Base-by-base conservation (phyloP, 2,113 vertebrate species). In the Bungarus multicinctus region DNA sequence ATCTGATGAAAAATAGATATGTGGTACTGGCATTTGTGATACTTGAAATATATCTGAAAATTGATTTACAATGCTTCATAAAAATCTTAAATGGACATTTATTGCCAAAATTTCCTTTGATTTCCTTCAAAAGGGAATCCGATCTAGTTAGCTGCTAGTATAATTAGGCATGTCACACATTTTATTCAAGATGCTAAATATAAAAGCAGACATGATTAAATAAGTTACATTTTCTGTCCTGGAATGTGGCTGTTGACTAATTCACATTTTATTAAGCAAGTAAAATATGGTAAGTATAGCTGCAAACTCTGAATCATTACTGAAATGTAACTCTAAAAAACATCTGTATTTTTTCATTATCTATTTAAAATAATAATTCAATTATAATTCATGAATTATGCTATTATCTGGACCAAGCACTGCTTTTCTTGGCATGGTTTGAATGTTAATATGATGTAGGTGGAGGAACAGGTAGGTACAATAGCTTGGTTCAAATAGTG, bases 1-100 rank as follows among this genome's bases (percentile, higher is more conserved):
- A 94, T 22, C 85, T 92, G 69, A 81, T 91, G 87, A 88, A 87
- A 58, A 93, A 23, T 50, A 86, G 91, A 89, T 91, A 93, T 64
- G 94, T 95, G 97, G 74, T 60, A 50, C 30, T 96, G 95, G 57
- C 89, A 94, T 34, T 55, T 11, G 3, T 39, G 52, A 60, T 5
- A 20, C 87, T 95, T 95, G 43, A 96, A 95, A 95, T 93, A 90
- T 93, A 91, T 96, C 64, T 47, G 64, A 14, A 95, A 93, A 52
- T 93, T 95, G 91, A 14, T 96, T 93, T 94, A 25, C 5, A 5
- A 64, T 94, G 86, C 90, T 95, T 96, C 92, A 93, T 54, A 81
- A 89, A 91, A 93, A 91, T 86, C 87, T 90, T 85, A 94, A 91
- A 91, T 2, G 81, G 3, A 94, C 92, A 30, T 85, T 92, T 94